Base-by-base conservation (phyloP, 2,113 vertebrate genomes). In the Malurus elegans region DNA sequence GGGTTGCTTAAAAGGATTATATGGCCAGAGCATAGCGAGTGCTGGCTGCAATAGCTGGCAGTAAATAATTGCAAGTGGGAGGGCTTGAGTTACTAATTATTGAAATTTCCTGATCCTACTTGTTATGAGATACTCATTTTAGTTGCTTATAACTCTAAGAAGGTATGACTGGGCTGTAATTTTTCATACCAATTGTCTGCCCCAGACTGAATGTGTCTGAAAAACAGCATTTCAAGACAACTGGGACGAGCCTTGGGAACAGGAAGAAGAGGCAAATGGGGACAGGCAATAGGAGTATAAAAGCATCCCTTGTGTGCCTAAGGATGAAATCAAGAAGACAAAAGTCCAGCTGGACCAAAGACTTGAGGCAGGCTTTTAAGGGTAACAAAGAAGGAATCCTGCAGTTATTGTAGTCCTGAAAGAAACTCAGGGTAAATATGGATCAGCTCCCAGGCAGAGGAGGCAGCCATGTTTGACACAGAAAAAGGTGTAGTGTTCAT, bases 281-380 rank as follows among this genome's bases (percentile, higher is more conserved):
- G 26, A 51, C 51, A 74, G 24, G 74, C 42, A 79, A 90, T 51
- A 62, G 38, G 3, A 79, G 11, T 26, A 62, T 58, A 44, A 88
- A 95, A 88, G 67, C 31, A 56, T 93, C 40, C 24, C 29, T 34
- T 1, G 0, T 48, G 25, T 76, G 73, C 81, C 75, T 86, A 38
- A 83, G 75, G 76, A 95, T 54, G 74, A 90, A 93, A 82, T 62
- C 47, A 53, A 50, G 90, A 85, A 40, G 62, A 94, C 14, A 79
- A 92, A 94, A 86, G 50, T 42, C 60, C 58, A 86, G 64, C 64
- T 78, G 79, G 72, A 73, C 34, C 32, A 51, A 89, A 79, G 71
- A 75, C 79, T 90, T 66, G 64, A 88, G 58, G 44, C 29, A 79
- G 61, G 53, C 58, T 72, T 90, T 90, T 72, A 86, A 88, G 26